phyloP scores from a whole-genome alignment of 1,140 invertebrate genomes.

The Procambarus virginalis region DNA sequence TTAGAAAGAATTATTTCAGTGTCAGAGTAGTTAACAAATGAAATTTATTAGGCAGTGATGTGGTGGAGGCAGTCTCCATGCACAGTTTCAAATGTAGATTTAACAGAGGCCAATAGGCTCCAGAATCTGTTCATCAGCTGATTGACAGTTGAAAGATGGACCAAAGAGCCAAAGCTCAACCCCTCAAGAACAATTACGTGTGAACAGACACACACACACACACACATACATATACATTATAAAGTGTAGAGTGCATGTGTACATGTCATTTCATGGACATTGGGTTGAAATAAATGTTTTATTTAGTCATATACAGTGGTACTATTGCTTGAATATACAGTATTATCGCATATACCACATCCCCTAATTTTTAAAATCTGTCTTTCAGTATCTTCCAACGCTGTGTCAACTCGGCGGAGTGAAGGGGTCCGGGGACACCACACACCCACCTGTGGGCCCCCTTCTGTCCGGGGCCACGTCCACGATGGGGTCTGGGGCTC shows the following conservation, averaged over 20 bases:
- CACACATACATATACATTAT: neutral
- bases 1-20: too few species aligned
- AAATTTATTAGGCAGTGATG: too few species aligned
- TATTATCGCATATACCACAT: neutral
- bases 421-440: conserved; percentile 68
- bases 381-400: conserved; percentile 69
- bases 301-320: too few species aligned
- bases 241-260: neutral
- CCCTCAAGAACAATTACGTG: too few species aligned
- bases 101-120: too few species aligned
- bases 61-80: too few species aligned
- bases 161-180: too few species aligned
- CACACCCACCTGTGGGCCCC: conserved; percentile 66
- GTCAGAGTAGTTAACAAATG: too few species aligned
- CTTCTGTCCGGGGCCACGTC: conserved; percentile 68
- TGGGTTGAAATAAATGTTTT: neutral
- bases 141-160: too few species aligned
- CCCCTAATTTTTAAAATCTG: neutral
- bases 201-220: neutral
- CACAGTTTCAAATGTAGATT: too few species aligned
- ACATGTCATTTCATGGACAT: neutral
- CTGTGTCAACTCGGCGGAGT: conserved; percentile 68
- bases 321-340: too few species aligned
- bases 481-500: conserved; percentile 70
- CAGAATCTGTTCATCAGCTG: too few species aligned